Percentiles rank a stretch among this genome's conserved stretches.
Conservation (phyloP, 2,797 vertebrate species). For the Cirrhinus molitorella region DNA sequence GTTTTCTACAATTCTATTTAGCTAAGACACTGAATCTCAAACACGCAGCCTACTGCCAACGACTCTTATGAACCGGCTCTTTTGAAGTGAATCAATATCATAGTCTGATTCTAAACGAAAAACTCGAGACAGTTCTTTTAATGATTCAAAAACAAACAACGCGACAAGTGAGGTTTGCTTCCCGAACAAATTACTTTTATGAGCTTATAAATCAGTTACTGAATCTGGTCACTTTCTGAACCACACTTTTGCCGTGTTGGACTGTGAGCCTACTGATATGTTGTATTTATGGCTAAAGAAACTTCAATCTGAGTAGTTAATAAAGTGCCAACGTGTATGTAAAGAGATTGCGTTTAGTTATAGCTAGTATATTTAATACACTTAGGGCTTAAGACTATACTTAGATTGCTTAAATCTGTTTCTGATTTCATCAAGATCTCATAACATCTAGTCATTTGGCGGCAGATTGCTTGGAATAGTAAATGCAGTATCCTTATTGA, state of each 20-base stretch:
- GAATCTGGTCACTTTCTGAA: neutral
- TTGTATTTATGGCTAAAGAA: neutral
- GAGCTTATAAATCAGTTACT: neutral
- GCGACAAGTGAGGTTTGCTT: neutral
- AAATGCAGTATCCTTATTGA: neutral
- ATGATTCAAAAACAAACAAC: constrained; percentile 5
- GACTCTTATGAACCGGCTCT: constrained; percentile 12
- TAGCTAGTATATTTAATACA: neutral
- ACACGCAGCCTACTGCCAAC: neutral
- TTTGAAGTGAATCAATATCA: neutral
- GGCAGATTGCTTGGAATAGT: neutral
- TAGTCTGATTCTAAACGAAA: neutral
- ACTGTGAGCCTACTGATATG: neutral
- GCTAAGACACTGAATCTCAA: neutral
- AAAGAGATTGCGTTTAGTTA: neutral
- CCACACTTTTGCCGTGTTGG: neutral
- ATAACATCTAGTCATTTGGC: neutral
- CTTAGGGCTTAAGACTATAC: neutral
- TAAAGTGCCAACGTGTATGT: neutral
- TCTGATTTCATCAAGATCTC: neutral
- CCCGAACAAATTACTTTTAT: neutral
- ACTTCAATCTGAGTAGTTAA: neutral
- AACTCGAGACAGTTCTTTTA: neutral
- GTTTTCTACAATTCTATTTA: neutral
- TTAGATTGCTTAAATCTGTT: no score